Percentiles rank a stretch among this genome's conserved stretches.
Evolutionary conservation across 2,888 invertebrate species (phyloP).

Genomic region (Drosophila robusta): DNA sequence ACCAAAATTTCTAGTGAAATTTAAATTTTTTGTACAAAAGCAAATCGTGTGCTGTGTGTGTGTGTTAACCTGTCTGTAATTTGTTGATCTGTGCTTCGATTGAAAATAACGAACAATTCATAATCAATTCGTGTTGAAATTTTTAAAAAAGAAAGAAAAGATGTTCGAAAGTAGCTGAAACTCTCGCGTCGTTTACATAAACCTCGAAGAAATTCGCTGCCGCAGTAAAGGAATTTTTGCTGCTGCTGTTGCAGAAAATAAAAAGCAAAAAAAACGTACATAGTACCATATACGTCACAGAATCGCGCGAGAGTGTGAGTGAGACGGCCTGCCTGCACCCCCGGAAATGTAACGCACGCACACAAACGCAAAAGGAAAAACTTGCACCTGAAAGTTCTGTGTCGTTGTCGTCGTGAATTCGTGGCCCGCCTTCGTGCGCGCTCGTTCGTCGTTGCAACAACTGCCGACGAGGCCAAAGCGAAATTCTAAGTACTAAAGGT

Average conservation of each 20-base stretch:
- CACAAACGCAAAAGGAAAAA: conserved; percentile 65
- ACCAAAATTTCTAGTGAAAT: conserved; percentile 56
- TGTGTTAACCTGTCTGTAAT: conserved; percentile 17
- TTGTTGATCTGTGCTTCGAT: conserved; percentile 23
- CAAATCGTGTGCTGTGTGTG: conserved; percentile 28
- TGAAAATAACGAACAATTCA: conserved; percentile 15
- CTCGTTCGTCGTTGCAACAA: conserved; percentile 55
- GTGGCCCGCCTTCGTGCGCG: conserved; percentile 55
- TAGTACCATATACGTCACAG: conserved; percentile 72
- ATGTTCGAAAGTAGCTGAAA: conserved; percentile 29
- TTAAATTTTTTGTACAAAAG: conserved; percentile 38
- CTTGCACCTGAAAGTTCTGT: conserved; percentile 77
- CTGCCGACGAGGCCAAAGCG: conserved; percentile 42
- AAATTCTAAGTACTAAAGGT: conserved; percentile 60
- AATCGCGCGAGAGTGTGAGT: conserved; percentile 59
- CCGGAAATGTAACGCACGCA: conserved; percentile 78
- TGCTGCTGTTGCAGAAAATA: conserved; percentile 58
- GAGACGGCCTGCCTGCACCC: conserved; percentile 69
- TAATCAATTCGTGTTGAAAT: conserved; percentile 11
- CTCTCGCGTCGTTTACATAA: conserved; percentile 57
- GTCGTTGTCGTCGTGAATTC: conserved; percentile 36
- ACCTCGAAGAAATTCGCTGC: conserved; percentile 28
- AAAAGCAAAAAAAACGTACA: conserved; percentile 42
- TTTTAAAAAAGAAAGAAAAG: conserved; percentile 11
- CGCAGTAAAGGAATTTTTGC: conserved; percentile 66